Percentiles rank a stretch among this genome's conserved stretches.
These are phyloP conservation scores for Microtus montanus DNA, from an alignment of 2,113 vertebrate species.

Conservation along the genomic window DNA sequence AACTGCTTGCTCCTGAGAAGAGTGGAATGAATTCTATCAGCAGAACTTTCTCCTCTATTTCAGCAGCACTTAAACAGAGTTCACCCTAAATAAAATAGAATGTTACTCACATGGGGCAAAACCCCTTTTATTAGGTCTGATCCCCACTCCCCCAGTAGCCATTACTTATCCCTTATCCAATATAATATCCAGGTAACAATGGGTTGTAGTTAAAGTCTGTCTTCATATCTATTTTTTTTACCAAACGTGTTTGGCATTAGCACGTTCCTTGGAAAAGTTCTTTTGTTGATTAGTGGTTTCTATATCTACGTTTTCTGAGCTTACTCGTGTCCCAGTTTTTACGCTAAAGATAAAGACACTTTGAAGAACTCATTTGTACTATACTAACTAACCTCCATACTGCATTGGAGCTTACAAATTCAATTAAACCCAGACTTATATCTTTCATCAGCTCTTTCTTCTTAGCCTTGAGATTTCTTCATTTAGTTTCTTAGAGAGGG, in stretches of 20 bases:
- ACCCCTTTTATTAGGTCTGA: not conserved
- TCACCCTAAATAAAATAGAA: conserved; percentile 22
- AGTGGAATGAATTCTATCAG: not conserved
- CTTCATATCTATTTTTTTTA: conserved; percentile 11
- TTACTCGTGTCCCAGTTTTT: conserved; percentile 23
- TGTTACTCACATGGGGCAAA: not conserved
- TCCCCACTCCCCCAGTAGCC: too few species aligned
- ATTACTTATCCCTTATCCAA: not conserved
- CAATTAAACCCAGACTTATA: not conserved
- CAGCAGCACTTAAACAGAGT: not conserved
- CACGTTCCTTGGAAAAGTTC: not conserved
- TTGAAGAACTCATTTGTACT: conserved; percentile 10
- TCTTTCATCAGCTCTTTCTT: conserved; percentile 27
- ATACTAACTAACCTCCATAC: conserved; percentile 3
- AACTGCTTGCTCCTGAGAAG: not conserved
- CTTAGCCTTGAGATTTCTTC: conserved; percentile 37
- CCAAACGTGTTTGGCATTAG: conserved; percentile 30
- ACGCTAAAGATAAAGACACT: conserved; percentile 38
- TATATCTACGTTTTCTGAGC: not conserved
- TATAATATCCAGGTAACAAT: not conserved
- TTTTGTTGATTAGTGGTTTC: conserved; percentile 31
- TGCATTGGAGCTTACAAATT: conserved; percentile 24
- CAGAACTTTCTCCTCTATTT: not conserved
- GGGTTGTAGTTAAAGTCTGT: not conserved
- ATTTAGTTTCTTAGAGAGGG: not conserved